phyloP scores from a whole-genome alignment of 1,140 invertebrate species.

The Lordiphosa stackelbergi region DNA sequence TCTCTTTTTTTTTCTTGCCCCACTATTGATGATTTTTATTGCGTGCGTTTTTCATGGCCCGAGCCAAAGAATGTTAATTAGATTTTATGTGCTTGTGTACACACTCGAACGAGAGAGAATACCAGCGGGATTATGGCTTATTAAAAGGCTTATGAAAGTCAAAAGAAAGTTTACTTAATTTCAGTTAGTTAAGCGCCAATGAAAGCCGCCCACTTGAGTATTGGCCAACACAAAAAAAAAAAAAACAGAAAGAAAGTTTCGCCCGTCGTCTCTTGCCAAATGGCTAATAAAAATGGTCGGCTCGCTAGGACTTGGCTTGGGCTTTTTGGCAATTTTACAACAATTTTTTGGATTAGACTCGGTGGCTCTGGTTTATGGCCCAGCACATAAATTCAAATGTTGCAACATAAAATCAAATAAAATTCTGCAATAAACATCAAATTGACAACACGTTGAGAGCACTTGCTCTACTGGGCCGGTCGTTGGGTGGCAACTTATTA shows the following conservation, averaged over 20 bases:
- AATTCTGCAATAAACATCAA: constrained; percentile 72
- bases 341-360: constrained; percentile 63
- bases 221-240: constrained; percentile 44
- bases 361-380: constrained; percentile 50
- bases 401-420: constrained; percentile 68
- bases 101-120: constrained; percentile 31
- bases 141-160: constrained; percentile 76
- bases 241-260: constrained; percentile 34
- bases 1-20: constrained; percentile 30
- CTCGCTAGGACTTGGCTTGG: constrained; percentile 17
- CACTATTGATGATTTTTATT: constrained; percentile 71
- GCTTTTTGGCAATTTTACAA: constrained; percentile 54
- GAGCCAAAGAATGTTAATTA: constrained; percentile 62
- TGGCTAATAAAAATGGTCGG: constrained; percentile 62
- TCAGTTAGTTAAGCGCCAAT: constrained; percentile 73
- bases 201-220: constrained; percentile 70
- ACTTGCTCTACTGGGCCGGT: constrained; percentile 11
- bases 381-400: constrained; percentile 62
- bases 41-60: constrained; percentile 51
- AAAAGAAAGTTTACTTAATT: constrained; percentile 76
- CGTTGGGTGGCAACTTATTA: constrained; percentile 21
- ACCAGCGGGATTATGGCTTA: constrained; percentile 69
- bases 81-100: constrained; percentile 51
- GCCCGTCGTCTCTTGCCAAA: constrained; percentile 44
- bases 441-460: constrained; percentile 62